Evolutionary conservation across 2,113 vertebrate species (phyloP), one percentile per base, ranked within the genome.

Genomic region (Sceloporus undulatus): DNA sequence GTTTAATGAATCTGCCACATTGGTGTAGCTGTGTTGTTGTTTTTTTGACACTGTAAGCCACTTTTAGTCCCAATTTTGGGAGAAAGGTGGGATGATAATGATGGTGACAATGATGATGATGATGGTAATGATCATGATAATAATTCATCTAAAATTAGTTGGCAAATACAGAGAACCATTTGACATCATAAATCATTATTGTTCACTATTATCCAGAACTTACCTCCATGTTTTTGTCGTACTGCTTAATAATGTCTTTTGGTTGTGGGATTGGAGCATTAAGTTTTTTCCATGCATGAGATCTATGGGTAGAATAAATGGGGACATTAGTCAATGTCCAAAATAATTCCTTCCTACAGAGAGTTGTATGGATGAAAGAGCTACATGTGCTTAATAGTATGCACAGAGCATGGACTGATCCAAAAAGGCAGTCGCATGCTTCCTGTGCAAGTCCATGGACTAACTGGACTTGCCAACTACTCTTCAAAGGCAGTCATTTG

Each of bases 221-320:
- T 54, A 91, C 93, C 93, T 84, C 3, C 5, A 27, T 65, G 1
- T 75, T 42, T 0, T 25, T 14, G 14, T 77, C 68, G 38, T 52
- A 59, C 18, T 56, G 1, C 1, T 40, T 0, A 54, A 18, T n/a
- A 1, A 79, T 90, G 68, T 87, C 75, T 16, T 80, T 93, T 52
- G 90, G 9, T 52, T 5, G 82, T 0, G 94, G 94, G 65, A 94
- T 4, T 75, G 89, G 75, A 81, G 16, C 38, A 19, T 29, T 68
- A 27, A 85, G 5, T 29, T 52, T 89, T 48, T 85, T 19, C 68
- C 86, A 56, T 34, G 74, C 52, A 11, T 65, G 54, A 16, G 48
- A 85, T 73, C 88, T 91, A 16, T 48, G 59, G n/a, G n/a, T 78
- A 84, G 59, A 74, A 84, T 59, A 23, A 21, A 23, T 68, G 82